Base-by-base conservation (phyloP, 2,113 vertebrate genomes). In the Xiphophorus hellerii region DNA sequence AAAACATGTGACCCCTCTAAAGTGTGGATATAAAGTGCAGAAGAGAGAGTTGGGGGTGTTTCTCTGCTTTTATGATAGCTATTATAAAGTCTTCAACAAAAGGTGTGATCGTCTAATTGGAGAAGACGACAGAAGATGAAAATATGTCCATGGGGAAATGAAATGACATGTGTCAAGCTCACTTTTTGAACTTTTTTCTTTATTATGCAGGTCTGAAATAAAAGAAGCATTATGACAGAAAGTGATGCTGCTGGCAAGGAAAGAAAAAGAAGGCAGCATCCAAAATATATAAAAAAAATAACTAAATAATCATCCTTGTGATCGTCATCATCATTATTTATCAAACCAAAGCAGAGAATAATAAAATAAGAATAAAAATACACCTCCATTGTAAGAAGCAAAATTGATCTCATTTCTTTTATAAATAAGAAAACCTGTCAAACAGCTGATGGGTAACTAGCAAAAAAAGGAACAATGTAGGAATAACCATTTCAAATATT, bases 191-290 rank as follows among this genome's bases (percentile, higher is more conserved):
- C 93, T 65, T 97, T 93, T 98, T 92, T 69, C 74, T 80, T 98
- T 98, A 98, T 98, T 98, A 98, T 94, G 96, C 97, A 97, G 96
- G 95, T 96, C 96, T 94, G 86, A 92, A 95, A 95, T 91, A 90
- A 97, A 97, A 97, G 95, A 98, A 97, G 96, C 96, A 93, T 96
- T 93, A 95, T 96, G 97, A 96, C 95, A 96, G 64, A 83, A 94
- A 95, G 90, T 89, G 89, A 96, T 94, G 94, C 93, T 91, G 96
- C 94, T 89, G 92, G 92, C 85, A 93, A 95, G 88, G 91, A 89
- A 67, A 93, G 87, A 94, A 94, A 92, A 91, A 88, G 63, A 93
- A 91, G 63, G 95, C 93, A 94, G 91, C 91, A 88, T 73, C 90
- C 71, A 93, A 81, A 93, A 93, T 87, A 84, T 37, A 37, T 37